These are phyloP conservation scores for Natator depressus DNA, from an alignment of 2,113 vertebrate genomes.

Conservation along the genomic window DNA sequence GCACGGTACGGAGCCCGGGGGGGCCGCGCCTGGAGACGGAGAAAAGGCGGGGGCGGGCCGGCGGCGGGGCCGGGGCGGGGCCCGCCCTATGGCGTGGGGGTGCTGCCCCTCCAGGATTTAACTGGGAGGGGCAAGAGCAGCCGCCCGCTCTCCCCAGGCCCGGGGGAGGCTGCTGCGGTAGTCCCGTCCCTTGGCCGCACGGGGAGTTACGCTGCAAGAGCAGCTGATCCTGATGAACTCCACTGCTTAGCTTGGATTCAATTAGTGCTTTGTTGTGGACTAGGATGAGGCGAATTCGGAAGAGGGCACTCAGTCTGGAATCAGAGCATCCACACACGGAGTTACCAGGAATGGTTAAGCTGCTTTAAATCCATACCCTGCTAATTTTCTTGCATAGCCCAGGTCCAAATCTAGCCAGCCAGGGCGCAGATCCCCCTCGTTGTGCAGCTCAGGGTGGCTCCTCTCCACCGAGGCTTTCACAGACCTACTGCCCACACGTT, in stretches of 20 bases:
- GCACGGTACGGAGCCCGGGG: background rate
- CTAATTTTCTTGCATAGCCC: background rate
- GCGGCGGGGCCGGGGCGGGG: background rate
- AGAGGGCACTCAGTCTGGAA: too few species aligned
- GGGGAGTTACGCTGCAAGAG: too few species aligned
- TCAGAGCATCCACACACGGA: background rate
- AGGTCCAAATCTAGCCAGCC: background rate
- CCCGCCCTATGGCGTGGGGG: background rate
- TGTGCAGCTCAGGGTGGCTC: background rate
- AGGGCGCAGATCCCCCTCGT: background rate
- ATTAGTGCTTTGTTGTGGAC: background rate
- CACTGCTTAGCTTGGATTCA: rapidly evolving
- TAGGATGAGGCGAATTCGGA: background rate
- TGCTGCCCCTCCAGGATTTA: too few species aligned
- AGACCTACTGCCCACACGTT: background rate
- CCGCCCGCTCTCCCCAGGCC: background rate
- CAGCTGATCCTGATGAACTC: too few species aligned
- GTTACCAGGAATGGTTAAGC: background rate
- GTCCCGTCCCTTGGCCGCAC: too few species aligned
- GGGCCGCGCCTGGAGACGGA: too few species aligned
- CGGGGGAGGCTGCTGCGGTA: too few species aligned
- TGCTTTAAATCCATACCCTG: background rate
- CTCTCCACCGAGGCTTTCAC: background rate
- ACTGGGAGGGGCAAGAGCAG: background rate
- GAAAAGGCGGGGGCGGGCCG: too few species aligned